Evolutionary conservation across 2,797 vertebrate species (phyloP), one percentile per base, ranked within the genome.

Genomic region (Clarias platycephalus): DNA sequence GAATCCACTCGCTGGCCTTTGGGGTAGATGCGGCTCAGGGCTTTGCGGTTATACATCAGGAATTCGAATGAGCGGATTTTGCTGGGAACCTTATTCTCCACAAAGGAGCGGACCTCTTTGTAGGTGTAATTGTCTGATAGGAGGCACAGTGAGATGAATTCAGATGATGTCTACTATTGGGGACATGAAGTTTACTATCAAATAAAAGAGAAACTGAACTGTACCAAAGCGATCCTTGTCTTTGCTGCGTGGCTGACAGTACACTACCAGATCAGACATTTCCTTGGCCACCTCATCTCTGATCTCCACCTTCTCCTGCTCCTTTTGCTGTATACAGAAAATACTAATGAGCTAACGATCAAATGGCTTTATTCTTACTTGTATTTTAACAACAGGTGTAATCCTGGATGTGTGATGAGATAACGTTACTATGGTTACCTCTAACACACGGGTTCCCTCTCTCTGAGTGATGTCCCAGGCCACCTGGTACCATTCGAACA

Each of bases 241-340:
- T 92, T 98, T 98, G 95, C 97, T 98, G 86, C 96, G 96, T 0
- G 98, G 98, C 85, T 96, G 97, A 94, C 98, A 99, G 92, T 99
- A 99, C 70, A 99, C 96, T 18, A 98, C 97, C 89, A 99, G 86
- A 90, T 99, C 98, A 0, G 98, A 99, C 92, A 99, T 96, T 91
- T 99, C 98, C 77, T 95, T 97, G 88, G 98, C 97, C 84, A 99
- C 97, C 57, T 95, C 95, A 2, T 96, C 96, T 88, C 95, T 97
- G 93, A 93, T 97, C 92, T 98, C 97, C 92, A 95, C 96, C 88
- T 96, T 95, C 81, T 90, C 95, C 91, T 96, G 94, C 90, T 95
- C 93, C 79, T 40, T 90, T 88, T 93, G 92, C 95, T 96, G 89
- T 75, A 74, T 79, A 85, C n/a, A 0, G 28, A 89, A 89, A 70